Conservation (phyloP, 2,888 invertebrate genomes). For the Sabatieria punctata region DNA sequence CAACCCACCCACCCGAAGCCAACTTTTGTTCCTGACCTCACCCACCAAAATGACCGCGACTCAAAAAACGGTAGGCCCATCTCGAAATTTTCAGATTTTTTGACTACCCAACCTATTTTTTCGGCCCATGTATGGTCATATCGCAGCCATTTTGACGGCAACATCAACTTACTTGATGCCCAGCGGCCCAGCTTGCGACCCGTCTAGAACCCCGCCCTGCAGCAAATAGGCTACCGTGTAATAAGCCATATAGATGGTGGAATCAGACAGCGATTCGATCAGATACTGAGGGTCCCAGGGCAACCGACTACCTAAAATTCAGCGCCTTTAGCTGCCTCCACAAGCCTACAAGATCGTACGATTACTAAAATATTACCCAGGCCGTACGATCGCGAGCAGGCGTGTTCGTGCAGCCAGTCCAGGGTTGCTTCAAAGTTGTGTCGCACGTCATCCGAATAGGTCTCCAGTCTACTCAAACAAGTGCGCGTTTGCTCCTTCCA, state of each 20-base stretch:
- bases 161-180: conserved; percentile 36
- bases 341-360: neutral
- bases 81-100: no score
- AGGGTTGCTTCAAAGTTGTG: conserved; percentile 73
- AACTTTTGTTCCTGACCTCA: no score
- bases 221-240: conserved; percentile 83
- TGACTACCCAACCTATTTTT: no score
- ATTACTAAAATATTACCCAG: conserved; percentile 44
- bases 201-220: conserved; percentile 60
- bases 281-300: conserved; percentile 96
- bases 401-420: conserved; percentile 93
- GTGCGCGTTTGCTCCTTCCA: conserved; percentile 64
- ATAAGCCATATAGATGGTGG: conserved; percentile 95
- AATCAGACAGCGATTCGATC: conserved; percentile 95
- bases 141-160: no score
- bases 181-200: conserved; percentile 14
- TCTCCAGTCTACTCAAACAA: conserved; percentile 57
- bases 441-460: conserved; percentile 79
- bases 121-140: no score
- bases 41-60: no score
- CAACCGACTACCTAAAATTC: conserved; percentile 62
- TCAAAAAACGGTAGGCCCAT: no score
- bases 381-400: conserved; percentile 92
- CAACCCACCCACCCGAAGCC: no score
- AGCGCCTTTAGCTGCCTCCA: no score